phyloP scores from a whole-genome alignment of 2,797 vertebrate genomes.

The Ptychobarbus kaznakovi region DNA sequence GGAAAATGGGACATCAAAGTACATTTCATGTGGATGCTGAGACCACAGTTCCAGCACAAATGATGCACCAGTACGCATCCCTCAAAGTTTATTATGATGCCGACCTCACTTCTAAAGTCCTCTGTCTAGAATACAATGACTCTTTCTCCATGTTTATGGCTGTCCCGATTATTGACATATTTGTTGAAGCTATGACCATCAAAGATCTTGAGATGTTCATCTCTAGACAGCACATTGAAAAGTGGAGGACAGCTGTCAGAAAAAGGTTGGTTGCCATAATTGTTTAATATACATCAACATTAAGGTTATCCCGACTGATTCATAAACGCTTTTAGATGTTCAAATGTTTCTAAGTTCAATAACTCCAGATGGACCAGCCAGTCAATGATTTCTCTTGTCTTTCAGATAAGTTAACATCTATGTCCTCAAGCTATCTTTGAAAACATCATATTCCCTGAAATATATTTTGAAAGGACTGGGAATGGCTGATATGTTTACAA shows the following conservation, averaged over 20 bases:
- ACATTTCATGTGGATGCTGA: constrained; percentile 69
- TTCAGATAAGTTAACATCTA: constrained; percentile 51
- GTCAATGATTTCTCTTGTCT: not conserved
- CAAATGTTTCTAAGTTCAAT: not conserved
- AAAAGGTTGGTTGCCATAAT: constrained; percentile 59
- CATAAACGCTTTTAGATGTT: not conserved
- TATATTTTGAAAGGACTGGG: constrained; percentile 73
- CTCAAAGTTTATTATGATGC: constrained; percentile 67
- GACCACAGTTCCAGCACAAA: constrained; percentile 71
- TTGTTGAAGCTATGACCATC: constrained; percentile 57
- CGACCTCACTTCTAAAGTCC: constrained; percentile 66
- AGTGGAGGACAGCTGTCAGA: constrained; percentile 74
- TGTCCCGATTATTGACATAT: constrained; percentile 63
- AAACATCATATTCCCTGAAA: constrained; percentile 69
- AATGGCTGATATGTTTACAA: constrained; percentile 75
- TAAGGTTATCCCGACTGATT: not conserved
- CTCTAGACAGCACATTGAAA: constrained; percentile 64
- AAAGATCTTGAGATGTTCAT: constrained; percentile 66
- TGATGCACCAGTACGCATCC: constrained; percentile 66
- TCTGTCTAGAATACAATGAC: constrained; percentile 73
- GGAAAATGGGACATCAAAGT: too few species aligned
- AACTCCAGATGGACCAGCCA: not conserved
- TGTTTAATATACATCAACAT: not conserved
- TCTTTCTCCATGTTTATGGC: constrained; percentile 62
- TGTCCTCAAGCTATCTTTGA: constrained; percentile 72